Percentiles rank a stretch among this genome's conserved stretches.
phyloP scores from a whole-genome alignment of 2,888 invertebrate genomes.

The Pseudoips prasinana region DNA sequence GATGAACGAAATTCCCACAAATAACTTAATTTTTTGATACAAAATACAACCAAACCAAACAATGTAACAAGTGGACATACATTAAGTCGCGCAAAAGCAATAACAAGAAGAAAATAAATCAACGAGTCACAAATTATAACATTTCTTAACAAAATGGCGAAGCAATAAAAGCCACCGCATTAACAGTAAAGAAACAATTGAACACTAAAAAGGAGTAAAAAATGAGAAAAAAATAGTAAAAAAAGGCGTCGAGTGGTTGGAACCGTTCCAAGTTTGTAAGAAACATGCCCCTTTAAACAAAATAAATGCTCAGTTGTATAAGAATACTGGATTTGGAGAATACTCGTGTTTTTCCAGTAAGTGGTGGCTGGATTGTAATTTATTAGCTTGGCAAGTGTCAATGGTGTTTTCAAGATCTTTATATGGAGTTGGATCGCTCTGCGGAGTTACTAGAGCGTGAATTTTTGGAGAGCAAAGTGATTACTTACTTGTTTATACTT shows the following conservation, averaged over 20 bases:
- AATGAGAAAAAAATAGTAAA: slow-evolving; percentile 1
- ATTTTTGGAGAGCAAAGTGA: neutral
- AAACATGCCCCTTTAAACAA: slow-evolving; percentile 22
- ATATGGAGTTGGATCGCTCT: neutral
- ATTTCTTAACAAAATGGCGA: slow-evolving; percentile 25
- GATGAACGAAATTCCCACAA: no score
- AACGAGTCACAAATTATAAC: slow-evolving; percentile 24
- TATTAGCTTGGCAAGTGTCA: neutral
- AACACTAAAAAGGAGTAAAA: slow-evolving; percentile 1
- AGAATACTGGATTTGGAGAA: slow-evolving; percentile 9
- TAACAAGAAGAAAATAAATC: slow-evolving; percentile 8
- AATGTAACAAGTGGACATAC: slow-evolving; percentile 17
- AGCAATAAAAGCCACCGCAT: slow-evolving; percentile 14
- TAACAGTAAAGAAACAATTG: slow-evolving; percentile 32
- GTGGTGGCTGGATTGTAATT: neutral
- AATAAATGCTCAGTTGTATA: slow-evolving; percentile 24
- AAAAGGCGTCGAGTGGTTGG: slow-evolving; percentile 30
- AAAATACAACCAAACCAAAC: no score
- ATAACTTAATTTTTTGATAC: no score
- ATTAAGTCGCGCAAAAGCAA: no score
- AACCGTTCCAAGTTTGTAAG: slow-evolving; percentile 19
- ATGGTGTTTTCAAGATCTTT: neutral
- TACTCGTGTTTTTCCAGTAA: slow-evolving; percentile 8
- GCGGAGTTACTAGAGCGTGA: neutral
- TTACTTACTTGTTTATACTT: no score